Evolutionary conservation across 2,888 invertebrate genomes (phyloP).

Genomic region (Melanostoma mellinum): DNA sequence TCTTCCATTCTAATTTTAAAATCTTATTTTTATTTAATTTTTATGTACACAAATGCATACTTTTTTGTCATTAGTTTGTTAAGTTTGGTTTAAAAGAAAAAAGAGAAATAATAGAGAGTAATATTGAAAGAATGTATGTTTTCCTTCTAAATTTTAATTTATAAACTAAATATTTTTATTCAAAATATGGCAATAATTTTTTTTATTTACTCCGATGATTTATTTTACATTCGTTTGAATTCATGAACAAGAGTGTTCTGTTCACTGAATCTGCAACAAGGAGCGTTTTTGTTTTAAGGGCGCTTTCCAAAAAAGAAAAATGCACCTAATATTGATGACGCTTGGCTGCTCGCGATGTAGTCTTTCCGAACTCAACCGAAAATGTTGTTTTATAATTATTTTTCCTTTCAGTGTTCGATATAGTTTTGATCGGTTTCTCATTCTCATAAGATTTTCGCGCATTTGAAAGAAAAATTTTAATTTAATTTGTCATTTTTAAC

Average conservation of each 20-base stretch:
- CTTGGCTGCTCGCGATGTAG: too few species aligned
- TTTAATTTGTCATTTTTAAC: too few species aligned
- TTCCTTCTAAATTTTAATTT: slow-evolving; percentile 39
- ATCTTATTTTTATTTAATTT: slow-evolving; percentile 11
- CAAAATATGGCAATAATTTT: slow-evolving; percentile 50
- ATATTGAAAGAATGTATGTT: not conserved
- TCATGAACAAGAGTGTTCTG: not conserved
- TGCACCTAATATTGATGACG: too few species aligned
- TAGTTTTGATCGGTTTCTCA: too few species aligned
- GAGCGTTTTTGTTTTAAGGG: too few species aligned
- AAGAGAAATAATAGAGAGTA: slow-evolving; percentile 1
- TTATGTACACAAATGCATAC: slow-evolving; percentile 45
- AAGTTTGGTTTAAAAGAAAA: slow-evolving; percentile 50
- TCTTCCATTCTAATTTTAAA: slow-evolving; percentile 54
- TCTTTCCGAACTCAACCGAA: too few species aligned
- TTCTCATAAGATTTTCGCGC: too few species aligned
- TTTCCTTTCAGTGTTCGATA: too few species aligned
- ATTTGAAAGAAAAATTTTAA: too few species aligned
- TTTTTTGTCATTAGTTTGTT: slow-evolving; percentile 65
- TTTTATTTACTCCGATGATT: too few species aligned
- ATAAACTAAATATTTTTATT: slow-evolving; percentile 38
- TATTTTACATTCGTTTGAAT: slow-evolving; percentile 16
- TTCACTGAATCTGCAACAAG: slow-evolving; percentile 25
- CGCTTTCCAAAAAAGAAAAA: too few species aligned
- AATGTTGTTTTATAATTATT: too few species aligned